phyloP scores from a whole-genome alignment of 2,113 vertebrate genomes.

The Notarius quadriscutis region DNA sequence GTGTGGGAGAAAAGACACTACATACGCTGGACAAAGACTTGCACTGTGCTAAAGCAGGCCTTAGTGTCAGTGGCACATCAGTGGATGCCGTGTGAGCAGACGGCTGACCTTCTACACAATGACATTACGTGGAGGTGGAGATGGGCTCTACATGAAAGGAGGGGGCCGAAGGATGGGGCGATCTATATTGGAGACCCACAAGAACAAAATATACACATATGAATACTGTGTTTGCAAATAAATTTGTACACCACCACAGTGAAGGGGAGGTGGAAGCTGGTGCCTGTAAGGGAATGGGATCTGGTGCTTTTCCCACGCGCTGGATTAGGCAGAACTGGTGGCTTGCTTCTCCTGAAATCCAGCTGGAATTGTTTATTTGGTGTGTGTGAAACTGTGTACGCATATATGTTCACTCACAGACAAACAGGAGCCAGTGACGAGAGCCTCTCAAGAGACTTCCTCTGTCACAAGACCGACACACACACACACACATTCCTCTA shows the following conservation, averaged over 20 bases:
- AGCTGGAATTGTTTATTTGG: conserved; percentile 36
- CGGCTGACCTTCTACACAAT: conserved; percentile 81
- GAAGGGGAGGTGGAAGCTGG: conserved; percentile 41
- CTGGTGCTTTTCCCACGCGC: conserved; percentile 71
- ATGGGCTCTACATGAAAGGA: conserved; percentile 48
- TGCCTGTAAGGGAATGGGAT: conserved; percentile 45
- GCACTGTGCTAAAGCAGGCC: conserved; percentile 45
- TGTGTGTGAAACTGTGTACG: conserved; percentile 31
- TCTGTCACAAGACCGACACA: conserved; percentile 49
- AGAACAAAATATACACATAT: conserved; percentile 41
- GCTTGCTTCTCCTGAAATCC: conserved; percentile 45
- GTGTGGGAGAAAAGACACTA: conserved; percentile 42
- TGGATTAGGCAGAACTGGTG: conserved; percentile 68
- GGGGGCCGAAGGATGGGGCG: conserved; percentile 25
- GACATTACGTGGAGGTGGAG: conserved; percentile 67
- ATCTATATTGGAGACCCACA: conserved; percentile 3
- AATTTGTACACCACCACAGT: background rate
- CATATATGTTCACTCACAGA: conserved; percentile 68
- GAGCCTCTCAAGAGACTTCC: conserved; percentile 52
- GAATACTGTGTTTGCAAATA: conserved; percentile 11
- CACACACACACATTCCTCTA: conserved; percentile 52
- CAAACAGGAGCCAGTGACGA: conserved; percentile 75
- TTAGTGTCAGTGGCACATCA: conserved; percentile 50
- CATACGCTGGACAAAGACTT: conserved; percentile 48
- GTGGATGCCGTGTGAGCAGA: conserved; percentile 69